Base-by-base conservation (phyloP, 2,113 vertebrate genomes). In the Seriola rivoliana region DNA sequence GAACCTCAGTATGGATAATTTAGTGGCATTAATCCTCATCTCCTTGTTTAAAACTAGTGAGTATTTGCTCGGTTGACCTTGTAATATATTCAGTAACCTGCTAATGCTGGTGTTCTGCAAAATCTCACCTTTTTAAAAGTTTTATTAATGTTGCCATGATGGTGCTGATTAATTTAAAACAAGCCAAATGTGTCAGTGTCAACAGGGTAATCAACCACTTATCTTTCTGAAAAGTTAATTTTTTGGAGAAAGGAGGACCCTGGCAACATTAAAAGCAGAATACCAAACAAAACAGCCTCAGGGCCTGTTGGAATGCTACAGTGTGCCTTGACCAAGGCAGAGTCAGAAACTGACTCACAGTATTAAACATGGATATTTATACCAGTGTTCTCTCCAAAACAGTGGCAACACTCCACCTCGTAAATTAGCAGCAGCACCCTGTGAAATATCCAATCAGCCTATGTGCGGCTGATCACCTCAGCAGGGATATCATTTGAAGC, bases 381-480 rank as follows among this genome's bases (percentile, higher is more conserved):
- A 85, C 74, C 44, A n/a, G 34, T 11, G 0, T 60, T 59, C 60
- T 12, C 50, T 67, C 59, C 55, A 23, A 82, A 90, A 75, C 68
- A 71, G 62, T 65, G 63, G 84, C 80, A 84, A 48, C 67, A 73
- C 73, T 83, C 80, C 74, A 75, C 71, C 77, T 86, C 71, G n/a
- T 82, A 81, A 89, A 90, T 91, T 90, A 88, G 83, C 85, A 63
- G 79, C 66, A 66, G 80, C 70, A 12, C 84, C 55, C 74, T 86
- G 77, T 88, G 88, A 93, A 87, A 88, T 91, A 88, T 80, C 83
- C 83, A 90, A 88, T 92, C 88, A 90, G 82, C 63, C 87, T 77
- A 36, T 85, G 64, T 85, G 75, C 36, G 69, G 65, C 82, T 86
- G 86, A 90, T 91, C 89, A 89, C 87, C 92, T 87, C 90, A 84